Base-by-base conservation (phyloP, 2,797 vertebrate genomes). In the Phoebastria nigripes region DNA sequence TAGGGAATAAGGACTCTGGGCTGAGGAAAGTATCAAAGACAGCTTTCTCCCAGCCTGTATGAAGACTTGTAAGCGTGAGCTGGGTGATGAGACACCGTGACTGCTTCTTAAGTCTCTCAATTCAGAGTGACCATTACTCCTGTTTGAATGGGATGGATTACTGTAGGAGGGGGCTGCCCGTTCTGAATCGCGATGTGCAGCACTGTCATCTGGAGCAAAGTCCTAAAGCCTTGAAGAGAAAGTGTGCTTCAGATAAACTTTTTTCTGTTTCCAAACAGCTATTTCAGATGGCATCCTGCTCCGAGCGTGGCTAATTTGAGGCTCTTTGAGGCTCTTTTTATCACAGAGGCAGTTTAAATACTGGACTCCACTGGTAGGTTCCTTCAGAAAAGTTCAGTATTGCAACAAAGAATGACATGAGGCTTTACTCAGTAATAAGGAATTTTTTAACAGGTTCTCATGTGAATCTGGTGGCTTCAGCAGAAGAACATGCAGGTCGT, bases 111-210 rank as follows among this genome's bases (percentile, higher is more conserved):
- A 0, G 1, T 35, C 63, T 67, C 41, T 21, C 26, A 59, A 35
- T 41, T 65, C 8, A 12, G 39, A 44, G 29, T 35, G 41, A 44
- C 35, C 2, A 0, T 33, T 2, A 0, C 18, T 49, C 7, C 35
- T 24, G 17, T 35, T 80, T 59, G 46, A 6, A 19, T 55, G 58
- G 28, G 26, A 9, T 52, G 61, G 22, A 29, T 58, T 52, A 8
- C 12, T 39, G 15, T 19, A 20, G 15, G 28, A 87, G 28, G 6
- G 44, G 24, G 12, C 39, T 67, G 26, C 51, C 24, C 0, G 0
- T 29, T 79, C 17, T 21, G 46, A 29, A 19, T 70, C 8, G 1
- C 4, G 1, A 3, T 11, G 16, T 82, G 25, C 37, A 31, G 6
- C 14, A 22, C 5, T 39, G 5, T 89, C 26, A n/a, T 15, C 20